Evolutionary conservation across 2,888 invertebrate genomes (phyloP), one percentile per base, ranked within the genome.

Genomic region (Cenopis cana): DNA sequence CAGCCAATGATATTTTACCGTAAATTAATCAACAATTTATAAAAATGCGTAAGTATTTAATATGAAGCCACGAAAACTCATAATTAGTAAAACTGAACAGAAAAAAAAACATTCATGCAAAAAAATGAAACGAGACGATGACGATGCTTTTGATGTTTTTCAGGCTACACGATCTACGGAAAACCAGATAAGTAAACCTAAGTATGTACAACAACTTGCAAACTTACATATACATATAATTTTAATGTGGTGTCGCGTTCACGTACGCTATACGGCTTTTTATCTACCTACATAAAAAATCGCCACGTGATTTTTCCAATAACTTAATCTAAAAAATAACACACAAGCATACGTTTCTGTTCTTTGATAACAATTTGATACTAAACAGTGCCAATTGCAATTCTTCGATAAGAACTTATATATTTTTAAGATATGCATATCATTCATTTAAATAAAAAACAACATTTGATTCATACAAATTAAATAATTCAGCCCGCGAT

Each of bases 71-170:
- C n/a, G 6, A 14, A n/a, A 46, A 46, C n/a, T 3, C 4, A 24
- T 4, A 24, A 24, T 24, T 24, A 4, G 1, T 24, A 24, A 24
- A 24, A 24, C 24, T 24, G 4, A 24, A 24, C 24, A 24, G 24
- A 24, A 24, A 24, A 24, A 24, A 24, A n/a, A 6, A 8, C 14
- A 8, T 14, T 12, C 41, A 14, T 6, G n/a, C 14, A 46, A 46
- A n/a, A 46, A 46, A 46, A 46, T 46, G 14, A 14, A 5, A 5
- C 14, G 5, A 41, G 2, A 4, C 1, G n/a, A 46, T n/a, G n/a
- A n/a, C n/a, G n/a, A n/a, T 55, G 10, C 41, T 24, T 8, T 64
- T 69, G 11, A 69, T 69, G 69, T 52, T 46, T 69, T 69, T 69
- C 46, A 69, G 69, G 59, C 17, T 20, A 11, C 18, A 17, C 29